phyloP scores from a whole-genome alignment of 2,888 invertebrate genomes.

The Laothoe populi region DNA sequence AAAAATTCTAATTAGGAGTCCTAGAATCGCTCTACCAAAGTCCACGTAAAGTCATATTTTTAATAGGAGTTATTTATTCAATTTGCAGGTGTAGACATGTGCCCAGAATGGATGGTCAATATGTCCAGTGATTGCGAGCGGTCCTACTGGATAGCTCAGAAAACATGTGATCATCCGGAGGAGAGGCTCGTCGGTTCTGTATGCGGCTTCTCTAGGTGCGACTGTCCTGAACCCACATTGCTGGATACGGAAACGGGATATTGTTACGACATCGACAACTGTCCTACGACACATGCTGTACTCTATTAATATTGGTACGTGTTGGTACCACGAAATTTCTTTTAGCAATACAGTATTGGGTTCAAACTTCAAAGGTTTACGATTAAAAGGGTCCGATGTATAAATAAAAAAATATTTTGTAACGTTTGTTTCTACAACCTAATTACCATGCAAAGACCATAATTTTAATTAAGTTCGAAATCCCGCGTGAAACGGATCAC shows the following conservation, averaged over 20 bases:
- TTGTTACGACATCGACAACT: constrained; percentile 68
- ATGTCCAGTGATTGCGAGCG: constrained; percentile 51
- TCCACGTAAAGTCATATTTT: no score
- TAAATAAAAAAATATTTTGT: no score
- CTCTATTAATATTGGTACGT: constrained; percentile 26
- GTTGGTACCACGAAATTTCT: no score
- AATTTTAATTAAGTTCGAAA: no score
- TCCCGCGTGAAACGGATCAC: neutral
- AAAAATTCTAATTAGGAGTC: neutral
- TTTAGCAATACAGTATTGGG: no score
- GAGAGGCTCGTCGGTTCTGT: constrained; percentile 55
- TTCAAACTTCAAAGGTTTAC: no score
- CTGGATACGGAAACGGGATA: constrained; percentile 61
- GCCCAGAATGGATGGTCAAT: constrained; percentile 64
- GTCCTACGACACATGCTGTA: constrained; percentile 55
- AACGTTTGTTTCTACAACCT: no score
- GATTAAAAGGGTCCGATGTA: no score
- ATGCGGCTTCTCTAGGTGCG: constrained; percentile 67
- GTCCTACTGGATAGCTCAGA: constrained; percentile 59
- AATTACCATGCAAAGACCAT: no score
- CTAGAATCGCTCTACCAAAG: no score
- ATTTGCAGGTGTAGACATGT: constrained; percentile 57
- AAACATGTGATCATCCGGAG: constrained; percentile 62
- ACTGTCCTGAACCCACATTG: constrained; percentile 59
- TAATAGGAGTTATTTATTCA: neutral